phyloP scores from a whole-genome alignment of 1,140 invertebrate genomes.

The Mylabris phalerata region DNA sequence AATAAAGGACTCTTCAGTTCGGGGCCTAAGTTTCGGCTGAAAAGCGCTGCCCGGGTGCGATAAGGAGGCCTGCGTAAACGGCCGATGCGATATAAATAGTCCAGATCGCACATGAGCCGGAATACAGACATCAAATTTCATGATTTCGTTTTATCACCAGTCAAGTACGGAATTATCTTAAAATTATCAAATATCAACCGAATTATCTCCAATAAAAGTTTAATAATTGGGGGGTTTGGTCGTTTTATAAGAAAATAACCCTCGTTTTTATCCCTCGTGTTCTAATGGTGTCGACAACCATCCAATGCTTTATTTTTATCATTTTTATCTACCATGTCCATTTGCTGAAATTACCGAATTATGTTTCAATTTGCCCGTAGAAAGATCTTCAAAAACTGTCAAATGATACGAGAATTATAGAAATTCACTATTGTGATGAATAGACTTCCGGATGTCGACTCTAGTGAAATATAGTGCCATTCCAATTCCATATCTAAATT shows the following conservation, averaged over 20 bases:
- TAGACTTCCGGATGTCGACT: no score
- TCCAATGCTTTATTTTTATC: slow-evolving; percentile 22
- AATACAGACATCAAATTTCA: neutral
- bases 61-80: slow-evolving; percentile 25
- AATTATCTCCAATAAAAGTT: no score
- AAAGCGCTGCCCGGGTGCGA: slow-evolving; percentile 27
- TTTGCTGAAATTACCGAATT: slow-evolving; percentile 19
- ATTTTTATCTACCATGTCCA: slow-evolving; percentile 22
- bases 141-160: no score
- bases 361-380: slow-evolving; percentile 17
- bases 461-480: no score
- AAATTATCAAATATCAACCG: no score
- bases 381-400: neutral
- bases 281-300: slow-evolving; percentile 19
- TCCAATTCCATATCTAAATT: no score
- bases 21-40: slow-evolving; percentile 18
- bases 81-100: slow-evolving; percentile 9
- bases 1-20: slow-evolving; percentile 25
- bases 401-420: no score
- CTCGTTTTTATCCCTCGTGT: slow-evolving; percentile 17
- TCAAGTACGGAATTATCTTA: no score
- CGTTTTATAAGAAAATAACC: slow-evolving; percentile 6
- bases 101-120: slow-evolving; percentile 2
- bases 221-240: no score
- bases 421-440: no score